Evolutionary conservation across 2,113 vertebrate genomes (phyloP).

Genomic region (Amphiprion ocellaris): DNA sequence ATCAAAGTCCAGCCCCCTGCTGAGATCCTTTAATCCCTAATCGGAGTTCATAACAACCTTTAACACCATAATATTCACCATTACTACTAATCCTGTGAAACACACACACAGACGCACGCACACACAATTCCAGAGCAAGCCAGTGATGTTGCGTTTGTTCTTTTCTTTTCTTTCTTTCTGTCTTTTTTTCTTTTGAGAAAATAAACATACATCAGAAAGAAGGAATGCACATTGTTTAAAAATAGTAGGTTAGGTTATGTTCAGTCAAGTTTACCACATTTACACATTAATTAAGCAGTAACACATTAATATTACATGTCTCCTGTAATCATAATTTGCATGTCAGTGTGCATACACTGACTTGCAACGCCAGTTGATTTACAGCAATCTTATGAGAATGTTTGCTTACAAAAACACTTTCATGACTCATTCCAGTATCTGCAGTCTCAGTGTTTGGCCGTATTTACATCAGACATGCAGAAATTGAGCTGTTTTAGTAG

Average conservation of each 20-base stretch:
- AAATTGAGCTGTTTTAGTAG: background rate
- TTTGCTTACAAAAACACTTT: background rate
- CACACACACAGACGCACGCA: constrained; percentile 16
- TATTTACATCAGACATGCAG: background rate
- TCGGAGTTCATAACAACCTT: constrained; percentile 57
- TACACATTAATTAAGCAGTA: background rate
- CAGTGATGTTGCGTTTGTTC: background rate
- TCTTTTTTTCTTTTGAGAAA: too few species aligned
- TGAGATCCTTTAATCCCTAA: constrained; percentile 59
- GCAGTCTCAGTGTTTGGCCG: background rate
- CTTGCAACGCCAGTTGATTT: background rate
- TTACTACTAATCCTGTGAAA: constrained; percentile 52
- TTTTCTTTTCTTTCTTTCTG: background rate
- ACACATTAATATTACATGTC: background rate
- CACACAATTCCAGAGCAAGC: background rate
- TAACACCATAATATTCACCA: constrained; percentile 50
- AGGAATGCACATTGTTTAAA: too few species aligned
- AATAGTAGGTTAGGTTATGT: background rate
- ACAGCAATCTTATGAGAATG: background rate
- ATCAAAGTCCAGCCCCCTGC: constrained; percentile 40
- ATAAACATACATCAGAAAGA: too few species aligned
- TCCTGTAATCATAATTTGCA: background rate
- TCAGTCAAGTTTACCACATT: background rate
- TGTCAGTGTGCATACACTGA: background rate
- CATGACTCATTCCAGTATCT: constrained; percentile 6